Conservation (phyloP, 2,113 vertebrate species). For the Rhodinocichla rosea region DNA sequence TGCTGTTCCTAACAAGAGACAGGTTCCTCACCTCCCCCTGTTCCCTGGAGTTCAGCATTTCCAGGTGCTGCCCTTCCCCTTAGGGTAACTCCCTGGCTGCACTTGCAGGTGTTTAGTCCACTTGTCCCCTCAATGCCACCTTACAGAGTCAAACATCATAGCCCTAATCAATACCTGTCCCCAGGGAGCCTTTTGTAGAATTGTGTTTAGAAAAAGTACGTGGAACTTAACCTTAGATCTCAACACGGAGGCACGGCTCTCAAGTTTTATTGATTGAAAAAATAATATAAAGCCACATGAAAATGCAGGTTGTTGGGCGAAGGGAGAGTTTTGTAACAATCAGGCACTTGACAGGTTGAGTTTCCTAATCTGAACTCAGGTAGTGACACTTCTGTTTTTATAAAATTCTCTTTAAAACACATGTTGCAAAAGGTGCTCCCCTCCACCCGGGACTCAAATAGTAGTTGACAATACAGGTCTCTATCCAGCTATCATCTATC, state of each 20-base stretch:
- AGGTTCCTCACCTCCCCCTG: background rate
- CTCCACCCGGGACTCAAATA: background rate
- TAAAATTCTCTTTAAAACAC: background rate
- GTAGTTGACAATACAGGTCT: background rate
- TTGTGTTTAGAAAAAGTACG: background rate
- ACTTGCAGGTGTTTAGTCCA: background rate
- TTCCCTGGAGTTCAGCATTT: background rate
- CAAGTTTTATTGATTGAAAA: conserved; percentile 27
- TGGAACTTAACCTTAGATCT: conserved; percentile 3
- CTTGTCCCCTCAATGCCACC: background rate
- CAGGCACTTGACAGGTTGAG: background rate
- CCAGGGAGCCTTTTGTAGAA: background rate
- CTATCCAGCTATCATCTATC: background rate
- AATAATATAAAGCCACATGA: conserved; percentile 18
- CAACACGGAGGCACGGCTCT: background rate
- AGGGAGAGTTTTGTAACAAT: conserved; percentile 5
- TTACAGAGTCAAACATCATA: background rate
- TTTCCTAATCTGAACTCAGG: background rate
- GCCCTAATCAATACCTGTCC: conserved; percentile 3
- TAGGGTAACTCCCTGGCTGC: background rate
- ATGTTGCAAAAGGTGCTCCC: background rate
- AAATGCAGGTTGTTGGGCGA: background rate
- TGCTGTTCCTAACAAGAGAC: background rate
- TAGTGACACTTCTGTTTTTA: background rate
- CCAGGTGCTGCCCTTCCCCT: background rate